Conservation (phyloP, 1,140 invertebrate genomes). For the Orchestia grillus region DNA sequence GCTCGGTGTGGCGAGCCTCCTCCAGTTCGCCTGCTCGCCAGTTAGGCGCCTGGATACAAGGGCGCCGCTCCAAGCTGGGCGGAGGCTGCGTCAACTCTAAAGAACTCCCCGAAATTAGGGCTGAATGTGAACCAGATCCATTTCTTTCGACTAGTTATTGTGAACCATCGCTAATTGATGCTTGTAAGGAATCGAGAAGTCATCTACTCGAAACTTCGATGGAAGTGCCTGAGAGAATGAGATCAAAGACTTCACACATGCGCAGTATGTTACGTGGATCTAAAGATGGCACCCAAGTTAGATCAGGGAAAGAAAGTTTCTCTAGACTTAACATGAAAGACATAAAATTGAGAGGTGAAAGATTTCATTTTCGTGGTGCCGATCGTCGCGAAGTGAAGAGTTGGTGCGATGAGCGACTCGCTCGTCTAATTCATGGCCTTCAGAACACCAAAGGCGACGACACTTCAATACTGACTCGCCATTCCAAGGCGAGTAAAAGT, state of each 20-base stretch:
- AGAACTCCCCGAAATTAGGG: slow-evolving; percentile 57
- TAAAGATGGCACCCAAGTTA: neutral
- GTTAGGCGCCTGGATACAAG: slow-evolving; percentile 63
- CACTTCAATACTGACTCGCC: neutral
- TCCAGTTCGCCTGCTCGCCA: slow-evolving; percentile 63
- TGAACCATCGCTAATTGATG: neutral
- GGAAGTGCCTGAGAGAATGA: slow-evolving; percentile 57
- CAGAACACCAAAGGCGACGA: slow-evolving; percentile 27
- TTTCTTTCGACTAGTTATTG: neutral
- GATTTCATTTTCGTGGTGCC: neutral
- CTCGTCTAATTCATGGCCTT: slow-evolving; percentile 28
- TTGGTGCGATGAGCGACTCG: slow-evolving; percentile 26
- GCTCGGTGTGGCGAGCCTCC: slow-evolving; percentile 63
- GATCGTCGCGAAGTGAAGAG: slow-evolving; percentile 43
- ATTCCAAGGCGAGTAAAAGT: neutral
- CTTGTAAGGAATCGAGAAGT: neutral
- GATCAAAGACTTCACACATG: slow-evolving; percentile 52
- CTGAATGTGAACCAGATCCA: neutral
- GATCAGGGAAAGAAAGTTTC: neutral
- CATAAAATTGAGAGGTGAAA: slow-evolving; percentile 22
- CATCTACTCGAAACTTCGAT: slow-evolving; percentile 16
- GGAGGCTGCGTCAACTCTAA: slow-evolving; percentile 51
- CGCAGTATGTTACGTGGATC: neutral
- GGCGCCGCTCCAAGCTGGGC: slow-evolving; percentile 36
- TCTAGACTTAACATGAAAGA: neutral